These are phyloP conservation scores for Heteronetta atricapilla DNA, from an alignment of 2,113 vertebrate species.

Conservation along the genomic window DNA sequence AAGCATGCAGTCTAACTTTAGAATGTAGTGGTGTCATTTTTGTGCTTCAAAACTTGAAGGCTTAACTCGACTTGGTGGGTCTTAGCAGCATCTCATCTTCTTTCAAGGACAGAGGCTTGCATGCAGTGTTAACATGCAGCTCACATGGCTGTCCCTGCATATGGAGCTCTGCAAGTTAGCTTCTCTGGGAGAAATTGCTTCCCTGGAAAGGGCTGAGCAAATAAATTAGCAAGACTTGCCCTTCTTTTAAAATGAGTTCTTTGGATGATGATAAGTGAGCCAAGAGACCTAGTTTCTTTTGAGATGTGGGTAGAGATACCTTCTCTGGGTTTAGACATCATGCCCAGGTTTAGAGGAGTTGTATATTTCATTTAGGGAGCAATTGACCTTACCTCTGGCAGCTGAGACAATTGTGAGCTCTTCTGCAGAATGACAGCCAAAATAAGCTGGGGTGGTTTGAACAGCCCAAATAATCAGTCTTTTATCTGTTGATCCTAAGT, in stretches of 20 bases:
- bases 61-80: not conserved
- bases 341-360: not conserved
- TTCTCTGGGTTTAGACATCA: not conserved
- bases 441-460: constrained; percentile 13
- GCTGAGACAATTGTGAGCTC: not conserved
- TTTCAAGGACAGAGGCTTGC: not conserved
- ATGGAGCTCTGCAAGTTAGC: rapidly evolving
- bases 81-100: not conserved
- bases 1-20: not conserved
- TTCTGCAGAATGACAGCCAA: not conserved
- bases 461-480: constrained; percentile 15
- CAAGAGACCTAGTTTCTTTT: not conserved
- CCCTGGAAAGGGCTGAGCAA: not conserved
- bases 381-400: not conserved
- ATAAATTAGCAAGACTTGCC: not conserved
- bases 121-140: not conserved
- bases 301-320: not conserved
- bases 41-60: not conserved
- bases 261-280: not conserved
- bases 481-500: not conserved
- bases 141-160: not conserved
- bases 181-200: not conserved
- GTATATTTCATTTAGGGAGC: not conserved
- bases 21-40: not conserved
- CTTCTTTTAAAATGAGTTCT: not conserved